Percentiles rank a stretch among this genome's conserved stretches.
These are phyloP conservation scores for Diprion similis DNA, from an alignment of 1,140 invertebrate genomes.

Conservation along the genomic window DNA sequence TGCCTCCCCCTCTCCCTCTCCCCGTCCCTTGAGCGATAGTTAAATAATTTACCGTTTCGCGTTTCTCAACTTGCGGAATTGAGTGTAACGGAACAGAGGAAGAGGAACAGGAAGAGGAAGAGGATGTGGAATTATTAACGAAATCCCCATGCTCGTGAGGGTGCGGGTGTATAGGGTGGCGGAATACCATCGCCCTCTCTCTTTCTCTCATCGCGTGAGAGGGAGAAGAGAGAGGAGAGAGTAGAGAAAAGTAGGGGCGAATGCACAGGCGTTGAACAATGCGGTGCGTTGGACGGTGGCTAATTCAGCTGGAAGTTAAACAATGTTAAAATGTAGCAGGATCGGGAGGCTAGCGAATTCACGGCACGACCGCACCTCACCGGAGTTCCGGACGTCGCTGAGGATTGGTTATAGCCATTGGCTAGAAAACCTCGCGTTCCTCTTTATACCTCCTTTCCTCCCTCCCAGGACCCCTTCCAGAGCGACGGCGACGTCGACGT, in stretches of 20 bases:
- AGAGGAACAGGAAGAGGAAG: no score
- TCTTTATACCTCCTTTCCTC: neutral
- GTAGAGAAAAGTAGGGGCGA: slow-evolving; percentile 23
- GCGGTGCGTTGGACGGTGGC: slow-evolving; percentile 33
- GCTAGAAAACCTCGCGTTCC: neutral
- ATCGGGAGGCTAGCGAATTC: neutral
- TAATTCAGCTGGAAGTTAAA: slow-evolving; percentile 56
- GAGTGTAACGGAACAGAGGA: no score
- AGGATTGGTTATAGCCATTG: neutral
- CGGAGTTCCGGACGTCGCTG: neutral
- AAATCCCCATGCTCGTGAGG: slow-evolving; percentile 39
- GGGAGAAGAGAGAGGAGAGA: slow-evolving; percentile 16
- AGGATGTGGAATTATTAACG: slow-evolving; percentile 42
- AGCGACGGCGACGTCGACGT: neutral
- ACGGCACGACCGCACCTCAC: neutral
- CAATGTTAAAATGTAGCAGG: slow-evolving; percentile 39
- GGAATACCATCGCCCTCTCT: no score
- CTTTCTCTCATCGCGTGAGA: slow-evolving; percentile 19
- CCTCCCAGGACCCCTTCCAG: neutral
- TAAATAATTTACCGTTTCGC: no score
- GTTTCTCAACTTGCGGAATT: no score
- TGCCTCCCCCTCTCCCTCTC: no score
- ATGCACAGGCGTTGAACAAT: slow-evolving; percentile 13
- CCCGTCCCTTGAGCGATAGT: no score
- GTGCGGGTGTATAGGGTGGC: no score